Conservation (phyloP, 2,888 invertebrate genomes). For the Chouioia cunea region DNA sequence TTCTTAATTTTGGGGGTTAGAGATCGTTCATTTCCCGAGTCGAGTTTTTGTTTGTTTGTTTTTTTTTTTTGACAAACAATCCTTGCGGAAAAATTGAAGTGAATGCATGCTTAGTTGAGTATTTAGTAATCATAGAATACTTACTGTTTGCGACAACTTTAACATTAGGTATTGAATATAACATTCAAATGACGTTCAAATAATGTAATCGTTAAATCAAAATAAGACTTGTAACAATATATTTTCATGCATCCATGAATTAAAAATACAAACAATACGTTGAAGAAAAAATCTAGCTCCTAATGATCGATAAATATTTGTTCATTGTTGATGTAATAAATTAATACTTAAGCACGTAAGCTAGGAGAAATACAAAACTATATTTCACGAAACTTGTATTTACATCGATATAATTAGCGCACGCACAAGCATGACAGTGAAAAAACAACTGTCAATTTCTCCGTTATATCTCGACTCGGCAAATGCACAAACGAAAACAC, state of each 20-base stretch:
- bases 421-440: too few species aligned
- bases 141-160: not conserved
- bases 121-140: not conserved
- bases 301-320: too few species aligned
- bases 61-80: too few species aligned
- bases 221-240: too few species aligned
- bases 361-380: too few species aligned
- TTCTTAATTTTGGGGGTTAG: not conserved
- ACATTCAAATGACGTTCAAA: not conserved
- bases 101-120: not conserved
- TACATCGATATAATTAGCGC: too few species aligned
- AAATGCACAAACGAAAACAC: slow-evolving; percentile 35
- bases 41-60: slow-evolving; percentile 5
- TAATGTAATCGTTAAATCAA: not conserved
- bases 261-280: not conserved
- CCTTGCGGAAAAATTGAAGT: too few species aligned
- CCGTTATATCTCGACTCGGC: slow-evolving; percentile 41
- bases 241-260: not conserved
- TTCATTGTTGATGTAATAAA: too few species aligned
- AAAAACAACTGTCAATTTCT: too few species aligned
- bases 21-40: slow-evolving; percentile 22
- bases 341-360: too few species aligned
- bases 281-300: not conserved
- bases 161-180: not conserved
- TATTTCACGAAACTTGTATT: too few species aligned